Base-by-base conservation (phyloP, 2,113 vertebrate genomes). In the Solea senegalensis region DNA sequence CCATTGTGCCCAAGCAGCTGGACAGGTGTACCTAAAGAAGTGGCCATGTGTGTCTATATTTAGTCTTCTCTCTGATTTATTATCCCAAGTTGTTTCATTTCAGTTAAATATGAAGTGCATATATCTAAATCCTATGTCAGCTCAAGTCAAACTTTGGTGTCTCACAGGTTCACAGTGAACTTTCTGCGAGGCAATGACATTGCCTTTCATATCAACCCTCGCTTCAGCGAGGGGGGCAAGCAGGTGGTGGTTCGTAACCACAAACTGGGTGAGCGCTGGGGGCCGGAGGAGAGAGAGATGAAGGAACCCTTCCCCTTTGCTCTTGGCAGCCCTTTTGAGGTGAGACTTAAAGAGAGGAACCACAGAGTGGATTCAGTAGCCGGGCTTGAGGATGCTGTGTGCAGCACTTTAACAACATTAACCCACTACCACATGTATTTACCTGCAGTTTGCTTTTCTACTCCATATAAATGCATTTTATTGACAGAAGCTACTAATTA, bases 151-250 rank as follows among this genome's bases (percentile, higher is more conserved):
- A 13, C 9, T 57, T 43, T 54, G 46, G 0, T 78, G 54, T 41
- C 46, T 44, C 3, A 3, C 77, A 95, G 94, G 92, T 93, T 95
- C 82, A 94, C 93, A 0, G 77, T 95, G 49, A 93, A 95, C 84
- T 93, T 95, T 45, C 89, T 93, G 61, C 90, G 88, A 64, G 94
- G 93, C 57, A 93, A 92, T 8, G 93, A 95, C 79, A 94, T 94
- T 8, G 92, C 92, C 40, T 83, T 95, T 43, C 94, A 95, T 77
- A 88, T 94, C 78, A 95, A 95, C 87, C 92, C 93, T 6, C 93
- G 94, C 54, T 94, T 95, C 86, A 88, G 10, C 0, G 94, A 95
- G 15, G 84, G 66, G 0, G 91, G 90, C 5, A 94, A 92, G 54
- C 90, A 91, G 72, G 88, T 84, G 58, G 1, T 95, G 44, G 92